Evolutionary conservation across 2,797 vertebrate genomes (phyloP).

Genomic region (Microcaecilia unicolor): DNA sequence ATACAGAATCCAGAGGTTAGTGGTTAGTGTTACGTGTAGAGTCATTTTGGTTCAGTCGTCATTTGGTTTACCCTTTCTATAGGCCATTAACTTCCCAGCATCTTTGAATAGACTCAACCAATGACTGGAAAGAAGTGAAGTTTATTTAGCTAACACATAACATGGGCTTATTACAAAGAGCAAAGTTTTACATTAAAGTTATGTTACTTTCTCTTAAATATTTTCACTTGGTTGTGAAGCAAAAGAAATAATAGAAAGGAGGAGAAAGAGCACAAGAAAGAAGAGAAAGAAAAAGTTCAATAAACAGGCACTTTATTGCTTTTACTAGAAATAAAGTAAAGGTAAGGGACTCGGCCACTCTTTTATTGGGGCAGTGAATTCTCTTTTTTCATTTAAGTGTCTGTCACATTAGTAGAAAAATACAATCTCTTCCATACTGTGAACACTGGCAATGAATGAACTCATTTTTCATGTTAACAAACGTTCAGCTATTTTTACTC

Average conservation of each 20-base stretch:
- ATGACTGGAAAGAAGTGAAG: no score
- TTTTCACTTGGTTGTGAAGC: slow-evolving; percentile 48
- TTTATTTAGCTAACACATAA: no score
- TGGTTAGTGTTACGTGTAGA: no score
- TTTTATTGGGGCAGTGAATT: slow-evolving; percentile 39
- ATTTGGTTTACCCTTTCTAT: no score
- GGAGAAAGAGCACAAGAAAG: slow-evolving; percentile 3
- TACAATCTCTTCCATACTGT: slow-evolving; percentile 21
- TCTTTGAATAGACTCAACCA: no score
- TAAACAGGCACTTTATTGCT: slow-evolving; percentile 65
- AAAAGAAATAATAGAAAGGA: neutral
- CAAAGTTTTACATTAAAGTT: slow-evolving; percentile 47
- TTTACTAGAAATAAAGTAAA: slow-evolving; percentile 39
- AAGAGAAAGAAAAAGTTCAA: slow-evolving; percentile 45
- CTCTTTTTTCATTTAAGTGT: slow-evolving; percentile 44
- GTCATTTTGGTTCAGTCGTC: no score
- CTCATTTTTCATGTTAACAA: slow-evolving; percentile 38
- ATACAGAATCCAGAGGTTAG: no score
- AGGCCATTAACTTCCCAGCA: no score
- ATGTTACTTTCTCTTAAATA: slow-evolving; percentile 50
- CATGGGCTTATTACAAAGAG: no score
- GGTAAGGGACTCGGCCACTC: slow-evolving; percentile 15
- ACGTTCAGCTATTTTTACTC: slow-evolving; percentile 13
- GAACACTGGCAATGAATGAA: slow-evolving; percentile 19
- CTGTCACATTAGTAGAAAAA: slow-evolving; percentile 52